Base-by-base conservation (phyloP, 2,797 vertebrate species). In the Astyanax mexicanus region DNA sequence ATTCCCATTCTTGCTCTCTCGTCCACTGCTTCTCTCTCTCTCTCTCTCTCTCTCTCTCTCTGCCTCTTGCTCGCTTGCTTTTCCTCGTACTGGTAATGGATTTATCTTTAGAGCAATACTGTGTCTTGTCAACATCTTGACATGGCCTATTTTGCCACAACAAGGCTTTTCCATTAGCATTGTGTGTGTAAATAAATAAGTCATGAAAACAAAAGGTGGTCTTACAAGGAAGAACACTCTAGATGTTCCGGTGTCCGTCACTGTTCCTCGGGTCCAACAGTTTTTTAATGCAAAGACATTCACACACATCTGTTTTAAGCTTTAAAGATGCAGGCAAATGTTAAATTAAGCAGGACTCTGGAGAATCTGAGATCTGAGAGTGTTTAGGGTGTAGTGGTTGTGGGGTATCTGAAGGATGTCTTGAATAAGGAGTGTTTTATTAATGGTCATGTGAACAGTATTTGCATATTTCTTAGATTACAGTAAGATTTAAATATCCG, bases 161-260 rank as follows among this genome's bases (percentile, higher is more conserved):
- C 74, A 79, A 73, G 83, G 55, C 69, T 82, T 44, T 74, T 81
- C 73, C 73, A 82, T 81, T 82, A 82, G 72, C 54, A 52, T 62
- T 7, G 19, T 51, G 61, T 19, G 19, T 54, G 72, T 64, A 62
- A 79, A 83, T 81, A 78, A 80, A 82, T 78, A 72, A 75, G 35
- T 69, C 75, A 79, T 61, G 0, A 15, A n/a, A 55, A 80, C 57
- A 75, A 65, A 76, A 69, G 65, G 40, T 58, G 27, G 42, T 78
- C 51, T 65, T 13, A 8, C 51, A 19, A 54, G 52, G 29, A 76
- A 57, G 38, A 70, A 42, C 27, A 42, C 13, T 40, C 29, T 60
- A 9, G 15, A 23, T 55, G 58, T 72, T 72, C 25, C 17, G 1
- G n/a, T 55, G 11, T 32, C 45, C 27, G 4, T 51, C 23, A 51